Conservation (phyloP, 2,797 vertebrate genomes). For the Microchirus variegatus region DNA sequence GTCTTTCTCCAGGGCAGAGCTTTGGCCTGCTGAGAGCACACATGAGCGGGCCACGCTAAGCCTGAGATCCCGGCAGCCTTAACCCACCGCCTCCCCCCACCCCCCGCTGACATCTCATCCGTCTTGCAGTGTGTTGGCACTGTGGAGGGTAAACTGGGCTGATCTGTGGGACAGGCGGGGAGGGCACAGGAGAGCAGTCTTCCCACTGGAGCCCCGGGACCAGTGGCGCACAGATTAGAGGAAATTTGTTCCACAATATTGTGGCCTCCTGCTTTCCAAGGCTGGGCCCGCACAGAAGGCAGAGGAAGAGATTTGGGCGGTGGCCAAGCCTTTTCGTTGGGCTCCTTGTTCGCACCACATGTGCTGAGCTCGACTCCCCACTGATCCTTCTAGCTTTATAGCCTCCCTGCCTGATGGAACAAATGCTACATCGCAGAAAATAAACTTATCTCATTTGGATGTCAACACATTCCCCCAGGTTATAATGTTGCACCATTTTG, state of each 20-base stretch:
- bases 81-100: slow-evolving; percentile 36
- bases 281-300: slow-evolving; percentile 91
- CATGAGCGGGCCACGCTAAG: slow-evolving; percentile 69
- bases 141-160: slow-evolving; percentile 75
- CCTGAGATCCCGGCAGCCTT: slow-evolving; percentile 66
- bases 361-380: slow-evolving; percentile 85
- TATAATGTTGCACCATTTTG: slow-evolving; percentile 87
- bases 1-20: slow-evolving; percentile 70
- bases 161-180: slow-evolving; percentile 68
- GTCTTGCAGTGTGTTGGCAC: slow-evolving; percentile 74
- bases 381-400: slow-evolving; percentile 88
- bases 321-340: slow-evolving; percentile 86
- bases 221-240: slow-evolving; percentile 89
- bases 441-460: slow-evolving; percentile 98
- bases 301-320: slow-evolving; percentile 91
- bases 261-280: slow-evolving; percentile 87
- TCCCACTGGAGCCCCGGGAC: slow-evolving; percentile 77
- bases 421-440: slow-evolving; percentile 92
- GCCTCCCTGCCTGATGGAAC: slow-evolving; percentile 92
- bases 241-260: slow-evolving; percentile 90
- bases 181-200: slow-evolving; percentile 75
- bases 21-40: slow-evolving; percentile 77
- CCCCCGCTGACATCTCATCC: slow-evolving; percentile 70
- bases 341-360: slow-evolving; percentile 84
- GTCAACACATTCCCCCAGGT: slow-evolving; percentile 93